A percentile compares a stretch with the other conserved stretches of the same genome.
phyloP scores from a whole-genome alignment of 2,113 vertebrate species.

The Anolis carolinensis region DNA sequence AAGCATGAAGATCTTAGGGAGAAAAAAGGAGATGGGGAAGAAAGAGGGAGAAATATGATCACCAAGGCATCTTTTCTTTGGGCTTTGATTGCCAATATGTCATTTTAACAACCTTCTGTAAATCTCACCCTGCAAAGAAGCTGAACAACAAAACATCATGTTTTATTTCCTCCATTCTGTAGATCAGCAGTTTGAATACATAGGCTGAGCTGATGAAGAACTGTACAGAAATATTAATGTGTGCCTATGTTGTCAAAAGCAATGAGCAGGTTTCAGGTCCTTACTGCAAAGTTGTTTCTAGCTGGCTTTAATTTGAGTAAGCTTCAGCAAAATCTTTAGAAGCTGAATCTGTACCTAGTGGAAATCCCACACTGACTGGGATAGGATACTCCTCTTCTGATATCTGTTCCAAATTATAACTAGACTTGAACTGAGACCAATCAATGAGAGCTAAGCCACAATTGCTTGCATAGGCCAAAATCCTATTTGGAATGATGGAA shows the following conservation, averaged over 20 bases:
- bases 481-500: too few relatives aligned
- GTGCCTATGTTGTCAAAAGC: not conserved
- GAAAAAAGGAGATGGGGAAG: not conserved
- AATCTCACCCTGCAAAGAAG: conserved; percentile 1
- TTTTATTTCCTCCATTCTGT: conserved; percentile 7
- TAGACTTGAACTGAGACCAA: too few relatives aligned
- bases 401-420: not conserved
- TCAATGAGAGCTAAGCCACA: not conserved
- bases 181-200: conserved; percentile 14
- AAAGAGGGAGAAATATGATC: conserved; percentile 17
- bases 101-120: conserved; percentile 6
- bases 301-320: not conserved
- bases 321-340: too few relatives aligned
- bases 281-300: not conserved
- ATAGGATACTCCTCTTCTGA: not conserved
- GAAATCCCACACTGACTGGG: not conserved
- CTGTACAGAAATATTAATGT: not conserved
- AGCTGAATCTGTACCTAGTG: not conserved
- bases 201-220: not conserved
- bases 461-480: not conserved
- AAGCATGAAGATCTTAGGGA: not conserved
- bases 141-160: conserved; percentile 12
- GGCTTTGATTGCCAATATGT: conserved; percentile 26
- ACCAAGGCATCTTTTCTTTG: conserved; percentile 21
- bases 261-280: not conserved